These are phyloP conservation scores for Stegastes partitus DNA, from an alignment of 2,113 vertebrate genomes.

Conservation along the genomic window DNA sequence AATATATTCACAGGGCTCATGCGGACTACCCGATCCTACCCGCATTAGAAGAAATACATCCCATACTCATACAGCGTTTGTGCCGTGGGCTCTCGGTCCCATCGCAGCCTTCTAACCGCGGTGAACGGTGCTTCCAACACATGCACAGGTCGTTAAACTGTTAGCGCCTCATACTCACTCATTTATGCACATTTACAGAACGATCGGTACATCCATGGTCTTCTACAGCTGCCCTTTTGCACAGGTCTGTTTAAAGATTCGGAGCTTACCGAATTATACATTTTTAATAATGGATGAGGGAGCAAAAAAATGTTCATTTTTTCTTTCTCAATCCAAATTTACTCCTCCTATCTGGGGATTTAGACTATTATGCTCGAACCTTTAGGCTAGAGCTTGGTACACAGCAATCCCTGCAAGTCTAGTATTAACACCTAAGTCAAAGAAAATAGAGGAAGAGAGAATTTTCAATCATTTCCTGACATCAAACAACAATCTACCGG, in stretches of 20 bases:
- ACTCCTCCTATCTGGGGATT: conserved; percentile 18
- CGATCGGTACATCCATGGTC: conserved; percentile 15
- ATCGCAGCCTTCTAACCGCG: conserved; percentile 1
- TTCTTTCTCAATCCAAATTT: conserved; percentile 26
- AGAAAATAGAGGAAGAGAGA: conserved; percentile 24
- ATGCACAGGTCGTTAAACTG: conserved; percentile 25
- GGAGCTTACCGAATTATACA: background rate
- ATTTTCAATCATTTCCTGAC: conserved; percentile 52
- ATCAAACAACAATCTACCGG: conserved; percentile 49
- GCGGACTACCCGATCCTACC: conserved; percentile 12
- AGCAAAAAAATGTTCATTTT: conserved; percentile 16
- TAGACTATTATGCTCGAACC: background rate
- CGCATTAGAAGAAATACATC: conserved; percentile 27
- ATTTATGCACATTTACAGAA: conserved; percentile 30
- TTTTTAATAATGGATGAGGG: conserved; percentile 11
- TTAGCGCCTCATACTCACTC: conserved; percentile 23
- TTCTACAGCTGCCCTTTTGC: conserved; percentile 12
- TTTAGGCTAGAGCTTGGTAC: background rate
- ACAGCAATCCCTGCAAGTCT: background rate
- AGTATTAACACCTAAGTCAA: conserved; percentile 18
- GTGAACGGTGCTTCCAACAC: conserved; percentile 14
- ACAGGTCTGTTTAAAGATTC: conserved; percentile 26
- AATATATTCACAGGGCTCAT: conserved; percentile 10
- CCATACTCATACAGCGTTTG: background rate
- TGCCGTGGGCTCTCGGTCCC: conserved; percentile 5